Base-by-base conservation (phyloP, 2,113 vertebrate species). In the Salvelinus sp. region DNA sequence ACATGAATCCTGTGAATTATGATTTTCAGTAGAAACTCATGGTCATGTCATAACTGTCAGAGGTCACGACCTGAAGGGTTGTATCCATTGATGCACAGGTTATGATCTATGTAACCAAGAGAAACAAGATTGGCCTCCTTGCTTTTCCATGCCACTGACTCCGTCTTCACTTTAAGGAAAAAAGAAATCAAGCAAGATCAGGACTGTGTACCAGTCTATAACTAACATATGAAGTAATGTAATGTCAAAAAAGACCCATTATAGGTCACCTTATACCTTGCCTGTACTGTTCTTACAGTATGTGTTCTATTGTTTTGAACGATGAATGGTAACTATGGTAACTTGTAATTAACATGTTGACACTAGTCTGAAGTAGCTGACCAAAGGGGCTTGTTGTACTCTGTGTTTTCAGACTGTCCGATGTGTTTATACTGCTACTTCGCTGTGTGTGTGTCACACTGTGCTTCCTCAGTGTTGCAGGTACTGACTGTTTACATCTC, bases 401-500 rank as follows among this genome's bases (percentile, higher is more conserved):
- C 75, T 73, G 71, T 88, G 84, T 85, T 88, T 79, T 79, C 83
- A 88, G 80, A 89, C 81, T 64, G 83, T 86, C 80, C 71, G 74
- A 54, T 80, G 38, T 85, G 78, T 87, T 91, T 88, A 76, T 84
- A 85, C 85, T 83, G 87, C 83, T 77, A 74, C 82, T 69, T 88
- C 54, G 76, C 13, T 84, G 64, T 85, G 78, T 57, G 78, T 57
- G 66, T 74, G 68, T 72, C 72, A 76, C 74, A 71, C 74, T 60
- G 70, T 72, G 60, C 71, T 83, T 64, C 81, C 79, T 86, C 77
- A 64, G 80, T 88, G 85, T 86, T 90, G 88, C 88, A 87, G 90
- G 86, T 91, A 86, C 88, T 86, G 90, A 91, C 87, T 91, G 91
- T 93, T 92, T 91, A 88, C 89, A 89, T 92, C 79, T 81, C 81